Base-by-base conservation (phyloP, 1,140 invertebrate genomes). In the Aphelenchoides avenae region DNA sequence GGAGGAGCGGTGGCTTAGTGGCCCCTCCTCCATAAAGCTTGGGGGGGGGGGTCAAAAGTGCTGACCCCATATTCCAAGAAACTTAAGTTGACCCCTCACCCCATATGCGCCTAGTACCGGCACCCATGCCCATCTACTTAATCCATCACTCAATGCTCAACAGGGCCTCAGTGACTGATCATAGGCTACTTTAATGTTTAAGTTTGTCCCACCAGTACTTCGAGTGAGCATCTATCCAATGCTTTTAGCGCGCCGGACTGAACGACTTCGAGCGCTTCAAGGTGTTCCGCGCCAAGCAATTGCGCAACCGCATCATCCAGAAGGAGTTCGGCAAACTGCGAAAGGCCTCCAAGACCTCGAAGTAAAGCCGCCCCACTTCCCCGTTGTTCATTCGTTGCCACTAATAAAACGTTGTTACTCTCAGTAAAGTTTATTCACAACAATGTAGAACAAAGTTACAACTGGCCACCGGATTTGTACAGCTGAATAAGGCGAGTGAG, bases 221-320 rank as follows among this genome's bases (percentile, higher is more conserved):
- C 2, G 39, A 24, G 27, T 37, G 41, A 24, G 2, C 34, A 31
- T 13, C 54, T 13, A 11, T 37, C 22, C 67, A 70, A 74, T 52
- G n/a, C 64, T 83, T 84, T 46, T 78, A 90, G 87, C 85, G 89
- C 59, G 82, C 84, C 5, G 81, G 84, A 61, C 83, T 97, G 78
- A 88, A 85, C 39, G 93, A 98, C 77, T 95, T 91, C 76, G 93
- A 97, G 73, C 83, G 93, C 47, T 98, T 94, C 82, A 95, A 95
- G 79, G 78, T 98, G 58, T 86, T 87, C 68, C 86, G 86, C 74
- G 90, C 89, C 3, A 87, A 89, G 71, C 86, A 89, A 65, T 84
- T 86, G 72, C 84, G 90, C 68, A 95, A 95, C 77, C 87, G 87
- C 71, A 81, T 94, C 18, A 83, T 90, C 59, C 86, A 86, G 42